Percentiles rank a stretch among this genome's conserved stretches.
Conservation (phyloP, 2,797 vertebrate genomes). For the Phalanger gymnotis region DNA sequence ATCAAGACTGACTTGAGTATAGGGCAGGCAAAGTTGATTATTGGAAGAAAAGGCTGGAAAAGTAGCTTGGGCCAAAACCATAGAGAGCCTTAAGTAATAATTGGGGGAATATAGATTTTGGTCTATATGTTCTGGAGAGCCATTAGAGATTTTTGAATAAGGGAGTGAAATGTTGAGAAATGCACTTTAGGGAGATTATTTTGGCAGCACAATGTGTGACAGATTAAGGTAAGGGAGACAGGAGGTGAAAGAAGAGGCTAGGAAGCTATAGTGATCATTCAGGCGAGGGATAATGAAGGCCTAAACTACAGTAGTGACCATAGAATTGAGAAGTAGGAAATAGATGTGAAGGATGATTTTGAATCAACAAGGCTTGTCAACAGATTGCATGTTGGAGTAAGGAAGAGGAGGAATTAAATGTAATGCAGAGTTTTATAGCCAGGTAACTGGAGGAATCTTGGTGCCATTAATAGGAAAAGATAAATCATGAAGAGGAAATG, state of each 20-base stretch:
- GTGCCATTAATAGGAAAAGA: background rate
- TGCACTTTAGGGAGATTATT: background rate
- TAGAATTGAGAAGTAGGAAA: background rate
- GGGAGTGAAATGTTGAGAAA: background rate
- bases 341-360: background rate
- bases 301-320: background rate
- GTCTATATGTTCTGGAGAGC: background rate
- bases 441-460: background rate
- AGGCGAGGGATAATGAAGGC: background rate
- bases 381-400: background rate
- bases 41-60: too few species aligned
- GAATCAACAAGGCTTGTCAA: background rate
- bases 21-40: background rate
- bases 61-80: background rate
- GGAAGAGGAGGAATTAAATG: background rate
- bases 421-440: background rate
- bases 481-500: background rate
- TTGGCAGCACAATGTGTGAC: background rate
- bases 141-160: constrained; percentile 21
- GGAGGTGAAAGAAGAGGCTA: background rate
- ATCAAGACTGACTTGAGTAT: background rate
- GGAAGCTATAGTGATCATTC: background rate
- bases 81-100: background rate
- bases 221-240: background rate
- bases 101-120: constrained; percentile 5